Conservation (phyloP, 2,113 vertebrate species). For the Ophiodon elongatus region DNA sequence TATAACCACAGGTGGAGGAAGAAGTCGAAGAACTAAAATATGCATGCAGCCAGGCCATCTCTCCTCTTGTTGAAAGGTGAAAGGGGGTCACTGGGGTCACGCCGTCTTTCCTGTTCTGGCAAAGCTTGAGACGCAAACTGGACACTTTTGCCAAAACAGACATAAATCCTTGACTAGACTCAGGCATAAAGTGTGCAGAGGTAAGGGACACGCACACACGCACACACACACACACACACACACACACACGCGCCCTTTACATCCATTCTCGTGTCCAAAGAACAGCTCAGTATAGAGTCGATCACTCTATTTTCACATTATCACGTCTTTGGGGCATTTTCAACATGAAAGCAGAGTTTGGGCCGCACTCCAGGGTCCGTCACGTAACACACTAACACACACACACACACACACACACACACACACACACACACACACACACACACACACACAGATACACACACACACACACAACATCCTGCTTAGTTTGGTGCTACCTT, state of each 20-base stretch:
- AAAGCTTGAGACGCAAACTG: constrained; percentile 57
- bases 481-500: constrained; percentile 74
- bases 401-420: constrained; percentile 15
- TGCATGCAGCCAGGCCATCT: constrained; percentile 66
- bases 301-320: constrained; percentile 66
- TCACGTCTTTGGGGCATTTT: constrained; percentile 67
- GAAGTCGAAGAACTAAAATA: constrained; percentile 64
- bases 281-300: constrained; percentile 57
- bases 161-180: constrained; percentile 24
- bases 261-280: constrained; percentile 56
- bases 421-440: neutral
- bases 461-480: constrained; percentile 56
- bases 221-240: constrained; percentile 13
- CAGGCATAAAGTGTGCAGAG: constrained; percentile 29
- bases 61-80: constrained; percentile 52
- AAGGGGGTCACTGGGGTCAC: constrained; percentile 14
- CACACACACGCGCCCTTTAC: constrained; percentile 12
- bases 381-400: constrained; percentile 5
- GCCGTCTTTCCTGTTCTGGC: constrained; percentile 48
- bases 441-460: too few species aligned
- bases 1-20: constrained; percentile 68
- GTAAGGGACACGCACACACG: constrained; percentile 2
- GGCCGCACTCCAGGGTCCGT: constrained; percentile 5
- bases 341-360: constrained; percentile 58
- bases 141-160: constrained; percentile 62